These are phyloP conservation scores for Cheilosia vernalis DNA, from an alignment of 2,888 invertebrate genomes.

Conservation along the genomic window DNA sequence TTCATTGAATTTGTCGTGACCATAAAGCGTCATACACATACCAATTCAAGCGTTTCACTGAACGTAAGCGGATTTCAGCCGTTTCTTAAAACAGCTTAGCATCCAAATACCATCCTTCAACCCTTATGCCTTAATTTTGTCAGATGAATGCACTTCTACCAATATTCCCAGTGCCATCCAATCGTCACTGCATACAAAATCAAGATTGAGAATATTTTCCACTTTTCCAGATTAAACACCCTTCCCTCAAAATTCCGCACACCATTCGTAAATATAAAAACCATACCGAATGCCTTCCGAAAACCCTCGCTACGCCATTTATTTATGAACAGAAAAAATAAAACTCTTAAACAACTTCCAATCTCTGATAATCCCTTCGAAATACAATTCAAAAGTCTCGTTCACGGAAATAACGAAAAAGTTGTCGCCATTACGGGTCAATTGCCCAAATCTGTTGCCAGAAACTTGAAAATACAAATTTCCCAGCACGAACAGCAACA, in stretches of 20 bases:
- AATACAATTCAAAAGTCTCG: conserved; percentile 34
- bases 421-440: conserved; percentile 70
- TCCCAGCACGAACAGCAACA: conserved; percentile 4
- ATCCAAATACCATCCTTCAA: too few species aligned
- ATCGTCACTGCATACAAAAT: too few species aligned
- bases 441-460: conserved; percentile 72
- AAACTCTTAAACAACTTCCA: conserved; percentile 11
- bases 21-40: too few species aligned
- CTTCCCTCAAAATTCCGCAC: neutral
- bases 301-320: neutral
- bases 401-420: conserved; percentile 42
- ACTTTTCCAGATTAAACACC: too few species aligned
- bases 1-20: too few species aligned
- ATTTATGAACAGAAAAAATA: conserved; percentile 11
- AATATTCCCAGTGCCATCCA: too few species aligned
- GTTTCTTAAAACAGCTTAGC: too few species aligned
- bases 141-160: too few species aligned
- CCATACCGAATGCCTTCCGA: neutral
- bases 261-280: neutral
- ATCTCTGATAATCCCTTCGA: conserved; percentile 36
- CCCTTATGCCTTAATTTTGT: too few species aligned
- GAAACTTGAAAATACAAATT: conserved; percentile 57
- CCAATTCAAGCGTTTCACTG: too few species aligned
- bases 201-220: too few species aligned
- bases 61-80: too few species aligned